Evolutionary conservation across 2,797 vertebrate genomes (phyloP), one percentile per base, ranked within the genome.

Genomic region (Sciaenops ocellatus): DNA sequence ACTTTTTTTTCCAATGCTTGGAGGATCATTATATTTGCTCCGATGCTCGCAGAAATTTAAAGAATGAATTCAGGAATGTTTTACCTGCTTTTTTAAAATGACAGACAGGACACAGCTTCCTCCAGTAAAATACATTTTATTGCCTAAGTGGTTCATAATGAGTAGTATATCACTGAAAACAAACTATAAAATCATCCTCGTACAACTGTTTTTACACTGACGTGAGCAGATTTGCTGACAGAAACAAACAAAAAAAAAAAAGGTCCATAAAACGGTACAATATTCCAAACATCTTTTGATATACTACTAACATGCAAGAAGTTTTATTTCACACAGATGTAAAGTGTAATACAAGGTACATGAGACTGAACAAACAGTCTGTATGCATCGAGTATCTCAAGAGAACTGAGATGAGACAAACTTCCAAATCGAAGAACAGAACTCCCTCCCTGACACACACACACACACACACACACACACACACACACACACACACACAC

Each of bases 11-110:
- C 28, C 24, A 56, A 17, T 57, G 15, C 77, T 82, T 34, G 3
- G 71, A 90, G 82, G 81, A 78, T 54, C 64, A 90, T 86, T 85
- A 78, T 66, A 77, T 80, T 78, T 73, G 69, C 86, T 82, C 57
- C 74, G 78, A 54, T 20, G 71, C 44, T 57, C 28, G 57, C 60
- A 72, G 44, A 79, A 78, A 83, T 76, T 18, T 59, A 41, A 76
- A 69, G 42, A 70, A 79, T 44, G 16, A 55, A 54, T 30, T n/a
- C 20, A 20, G 44, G n/a, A 24, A 67, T 42, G 41, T 38, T 38
- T 38, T 8, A 34, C 34, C 34, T 34, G 34, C 34, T 34, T 34
- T 6, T 6, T 46, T 46, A 2, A 42, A 47, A 56, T 2, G 26
- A 59, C 11, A 38, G 34, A 38, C 34, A 38, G 34, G 34, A 38